Evolutionary conservation across 2,888 invertebrate species (phyloP).

Genomic region (Trissolcus brochymenae): DNA sequence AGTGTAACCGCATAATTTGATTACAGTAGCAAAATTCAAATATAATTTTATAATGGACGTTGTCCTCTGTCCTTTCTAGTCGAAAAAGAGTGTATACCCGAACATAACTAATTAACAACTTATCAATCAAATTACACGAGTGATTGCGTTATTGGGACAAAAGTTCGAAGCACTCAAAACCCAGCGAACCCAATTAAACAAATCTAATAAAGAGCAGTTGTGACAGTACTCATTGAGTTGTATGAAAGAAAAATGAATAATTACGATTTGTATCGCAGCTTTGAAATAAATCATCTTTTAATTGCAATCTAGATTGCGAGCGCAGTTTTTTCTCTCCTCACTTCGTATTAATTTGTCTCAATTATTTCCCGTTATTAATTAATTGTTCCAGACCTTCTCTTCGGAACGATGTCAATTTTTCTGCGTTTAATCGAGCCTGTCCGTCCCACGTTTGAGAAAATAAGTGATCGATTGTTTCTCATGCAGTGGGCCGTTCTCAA

Average conservation of each 20-base stretch:
- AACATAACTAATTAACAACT: neutral
- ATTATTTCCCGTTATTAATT: no score
- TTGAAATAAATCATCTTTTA: neutral
- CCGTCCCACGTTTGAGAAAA: slow-evolving; percentile 11
- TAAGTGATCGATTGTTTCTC: slow-evolving; percentile 20
- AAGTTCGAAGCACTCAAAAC: neutral
- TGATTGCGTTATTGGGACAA: slow-evolving; percentile 3
- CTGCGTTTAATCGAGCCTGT: slow-evolving; percentile 8
- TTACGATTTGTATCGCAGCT: neutral
- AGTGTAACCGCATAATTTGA: neutral
- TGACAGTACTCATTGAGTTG: neutral
- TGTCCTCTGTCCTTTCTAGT: neutral
- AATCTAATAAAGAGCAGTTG: slow-evolving; percentile 1
- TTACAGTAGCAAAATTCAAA: slow-evolving; percentile 1
- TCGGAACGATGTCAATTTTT: slow-evolving; percentile 8
- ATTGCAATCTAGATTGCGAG: neutral
- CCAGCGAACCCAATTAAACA: neutral
- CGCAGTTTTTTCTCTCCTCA: no score
- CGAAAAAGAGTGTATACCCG: neutral
- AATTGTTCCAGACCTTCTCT: no score
- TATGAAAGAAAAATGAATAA: slow-evolving; percentile 2
- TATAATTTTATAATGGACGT: neutral
- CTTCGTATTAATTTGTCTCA: no score
- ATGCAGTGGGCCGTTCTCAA: neutral
- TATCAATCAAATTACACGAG: slow-evolving; percentile 1